These are phyloP conservation scores for Drosophila conformis DNA, from an alignment of 2,888 invertebrate genomes.

Conservation along the genomic window DNA sequence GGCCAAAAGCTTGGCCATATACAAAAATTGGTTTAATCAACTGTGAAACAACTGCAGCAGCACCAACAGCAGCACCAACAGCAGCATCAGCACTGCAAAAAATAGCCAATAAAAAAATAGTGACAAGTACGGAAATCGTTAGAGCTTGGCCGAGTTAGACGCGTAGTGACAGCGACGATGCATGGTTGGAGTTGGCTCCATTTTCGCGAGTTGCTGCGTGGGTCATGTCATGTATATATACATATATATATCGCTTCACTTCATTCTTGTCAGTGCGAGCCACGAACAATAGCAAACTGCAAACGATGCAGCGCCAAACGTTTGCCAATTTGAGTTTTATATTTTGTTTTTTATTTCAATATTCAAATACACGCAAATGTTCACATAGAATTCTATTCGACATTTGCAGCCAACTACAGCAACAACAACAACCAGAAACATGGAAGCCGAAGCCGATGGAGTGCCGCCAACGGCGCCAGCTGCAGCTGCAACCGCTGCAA, in stretches of 20 bases:
- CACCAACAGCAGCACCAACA: slow-evolving; percentile 39
- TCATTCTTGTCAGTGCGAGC: slow-evolving; percentile 65
- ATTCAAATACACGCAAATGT: slow-evolving; percentile 33
- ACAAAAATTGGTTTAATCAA: slow-evolving; percentile 81
- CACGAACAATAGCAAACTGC: slow-evolving; percentile 32
- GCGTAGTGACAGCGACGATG: slow-evolving; percentile 39
- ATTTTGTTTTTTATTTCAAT: slow-evolving; percentile 49
- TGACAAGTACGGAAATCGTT: slow-evolving; percentile 58
- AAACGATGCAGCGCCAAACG: slow-evolving; percentile 30
- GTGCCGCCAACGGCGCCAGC: slow-evolving; percentile 81
- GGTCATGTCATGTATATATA: slow-evolving; percentile 48
- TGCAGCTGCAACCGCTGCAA: slow-evolving; percentile 65
- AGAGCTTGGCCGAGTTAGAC: slow-evolving; percentile 48
- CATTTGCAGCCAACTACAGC: slow-evolving; percentile 30
- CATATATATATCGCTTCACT: slow-evolving; percentile 64
- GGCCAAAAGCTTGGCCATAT: slow-evolving; percentile 58
- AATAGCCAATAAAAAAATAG: slow-evolving; percentile 50
- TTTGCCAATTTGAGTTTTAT: slow-evolving; percentile 57
- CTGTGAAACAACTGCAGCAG: slow-evolving; percentile 75
- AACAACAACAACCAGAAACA: slow-evolving; percentile 46
- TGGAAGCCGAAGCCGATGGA: slow-evolving; percentile 85
- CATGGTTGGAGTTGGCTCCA: slow-evolving; percentile 34
- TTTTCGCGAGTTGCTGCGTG: slow-evolving; percentile 53
- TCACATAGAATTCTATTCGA: slow-evolving; percentile 41
- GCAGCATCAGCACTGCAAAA: slow-evolving; percentile 26